A percentile compares a stretch with the other conserved stretches of the same genome.
These are phyloP conservation scores for Sceloporus tristichus DNA, from an alignment of 2,113 vertebrate species.

Conservation along the genomic window DNA sequence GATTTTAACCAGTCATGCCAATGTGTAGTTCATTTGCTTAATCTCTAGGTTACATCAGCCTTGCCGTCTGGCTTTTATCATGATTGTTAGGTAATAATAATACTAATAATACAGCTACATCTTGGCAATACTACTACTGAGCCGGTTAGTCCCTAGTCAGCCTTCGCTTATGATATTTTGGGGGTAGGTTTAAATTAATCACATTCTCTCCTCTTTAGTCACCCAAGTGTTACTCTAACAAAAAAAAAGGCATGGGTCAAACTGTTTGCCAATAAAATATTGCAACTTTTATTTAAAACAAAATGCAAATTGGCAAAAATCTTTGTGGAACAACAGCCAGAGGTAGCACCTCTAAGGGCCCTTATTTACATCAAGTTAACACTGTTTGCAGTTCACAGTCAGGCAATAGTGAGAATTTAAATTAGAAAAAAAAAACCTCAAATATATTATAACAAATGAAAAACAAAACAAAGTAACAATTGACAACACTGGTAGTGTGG, in stretches of 20 bases:
- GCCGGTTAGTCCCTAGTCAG: too few species aligned
- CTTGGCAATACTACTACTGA: neutral
- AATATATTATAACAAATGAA: conserved; percentile 88
- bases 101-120: neutral
- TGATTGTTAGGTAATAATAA: neutral
- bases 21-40: neutral
- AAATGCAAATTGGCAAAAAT: conserved; percentile 81
- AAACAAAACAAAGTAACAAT: conserved; percentile 87
- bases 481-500: conserved; percentile 82
- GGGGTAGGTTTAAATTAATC: neutral
- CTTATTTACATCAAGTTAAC: conserved; percentile 99
- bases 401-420: conserved; percentile 97
- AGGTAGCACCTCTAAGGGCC: conserved; percentile 67
- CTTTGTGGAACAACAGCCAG: conserved; percentile 78
- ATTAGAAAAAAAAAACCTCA: conserved; percentile 87
- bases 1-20: too few species aligned
- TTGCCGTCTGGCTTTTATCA: neutral
- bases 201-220: neutral
- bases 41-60: neutral
- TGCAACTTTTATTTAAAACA: conserved; percentile 86
- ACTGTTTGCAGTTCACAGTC: conserved; percentile 99
- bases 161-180: neutral
- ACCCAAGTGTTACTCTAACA: neutral
- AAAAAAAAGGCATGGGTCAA: conserved; percentile 19
- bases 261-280: conserved; percentile 83